Base-by-base conservation (phyloP, 2,113 vertebrate genomes). In the Hydrolagus affinis region DNA sequence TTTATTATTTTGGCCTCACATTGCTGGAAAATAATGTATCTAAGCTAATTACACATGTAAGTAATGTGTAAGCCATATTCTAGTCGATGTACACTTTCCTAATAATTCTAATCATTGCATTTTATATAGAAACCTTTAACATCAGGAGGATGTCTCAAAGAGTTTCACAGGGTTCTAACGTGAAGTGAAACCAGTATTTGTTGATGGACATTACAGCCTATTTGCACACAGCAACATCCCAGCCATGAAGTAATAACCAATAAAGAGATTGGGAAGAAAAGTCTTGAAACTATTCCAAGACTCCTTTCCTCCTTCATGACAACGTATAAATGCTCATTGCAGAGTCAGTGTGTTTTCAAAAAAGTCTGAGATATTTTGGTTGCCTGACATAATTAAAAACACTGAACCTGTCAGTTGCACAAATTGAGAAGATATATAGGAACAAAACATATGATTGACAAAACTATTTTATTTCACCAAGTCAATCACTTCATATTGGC, bases 381-480 rank as follows among this genome's bases (percentile, higher is more conserved):
- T 28, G 76, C 12, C 7, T 28, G 23, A 12, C 62, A 80, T 60
- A 80, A 80, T 80, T 80, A 80, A 62, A 77, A 77, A 60, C 23
- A 80, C 17, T 78, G n/a, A 44, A 28, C 62, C 62, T 64, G 28
- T 15, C 23, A 62, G 57, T 14, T 28, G 4, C 28, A 3, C n/a
- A 80, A 62, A 62, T 8, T 80, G 23, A 62, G 59, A 17, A 3
- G 59, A 23, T 80, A 80, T 1, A 44, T 23, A 80, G 62, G n/a
- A 62, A 12, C 76, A 62, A 62, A 80, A 62, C 28, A 11, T 25
- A 25, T 80, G 78, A 83, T 83, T 83, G 78, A 64, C 60, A 83
- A 83, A 28, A 44, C 44, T 44, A 44, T 44, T 44, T 44, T 44
- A 6, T 6, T 44, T 44, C 44, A 44, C 44, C 44, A 6, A 44